A percentile compares a stretch with the other conserved stretches of the same genome.
Evolutionary conservation across 2,888 invertebrate genomes (phyloP).

Genomic region (Didymodactylos carnosus): DNA sequence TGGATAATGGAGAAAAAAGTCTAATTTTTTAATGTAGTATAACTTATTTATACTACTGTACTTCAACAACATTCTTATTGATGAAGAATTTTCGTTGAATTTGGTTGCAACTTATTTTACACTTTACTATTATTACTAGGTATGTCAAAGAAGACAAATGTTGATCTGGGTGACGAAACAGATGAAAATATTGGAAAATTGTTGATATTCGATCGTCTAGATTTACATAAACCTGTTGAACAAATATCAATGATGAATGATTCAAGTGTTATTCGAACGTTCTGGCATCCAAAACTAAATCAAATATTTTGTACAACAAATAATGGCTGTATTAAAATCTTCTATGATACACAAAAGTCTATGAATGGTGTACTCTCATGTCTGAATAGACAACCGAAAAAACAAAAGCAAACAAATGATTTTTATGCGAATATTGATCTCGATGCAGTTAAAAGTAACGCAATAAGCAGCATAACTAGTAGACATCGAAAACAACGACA

Average conservation of each 20-base stretch:
- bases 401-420: not conserved
- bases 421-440: not conserved
- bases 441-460: conserved; percentile 18
- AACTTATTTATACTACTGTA: no score
- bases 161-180: no score
- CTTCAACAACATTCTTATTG: no score
- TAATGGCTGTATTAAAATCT: conserved; percentile 68
- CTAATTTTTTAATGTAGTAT: no score
- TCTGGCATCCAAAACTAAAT: conserved; percentile 91
- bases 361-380: not conserved
- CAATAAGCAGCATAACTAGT: conserved; percentile 44
- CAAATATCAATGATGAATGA: not conserved
- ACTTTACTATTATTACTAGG: no score
- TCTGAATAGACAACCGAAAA: not conserved
- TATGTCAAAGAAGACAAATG: no score
- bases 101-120: no score
- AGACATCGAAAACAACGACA: conserved; percentile 60
- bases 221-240: not conserved
- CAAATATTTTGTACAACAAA: conserved; percentile 81
- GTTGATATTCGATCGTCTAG: not conserved
- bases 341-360: conserved; percentile 48
- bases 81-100: no score
- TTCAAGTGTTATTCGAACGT: conserved; percentile 51
- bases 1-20: no score
- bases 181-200: conserved; percentile 16